Conservation (phyloP, 2,888 invertebrate genomes). For the Salpingus planirostris region DNA sequence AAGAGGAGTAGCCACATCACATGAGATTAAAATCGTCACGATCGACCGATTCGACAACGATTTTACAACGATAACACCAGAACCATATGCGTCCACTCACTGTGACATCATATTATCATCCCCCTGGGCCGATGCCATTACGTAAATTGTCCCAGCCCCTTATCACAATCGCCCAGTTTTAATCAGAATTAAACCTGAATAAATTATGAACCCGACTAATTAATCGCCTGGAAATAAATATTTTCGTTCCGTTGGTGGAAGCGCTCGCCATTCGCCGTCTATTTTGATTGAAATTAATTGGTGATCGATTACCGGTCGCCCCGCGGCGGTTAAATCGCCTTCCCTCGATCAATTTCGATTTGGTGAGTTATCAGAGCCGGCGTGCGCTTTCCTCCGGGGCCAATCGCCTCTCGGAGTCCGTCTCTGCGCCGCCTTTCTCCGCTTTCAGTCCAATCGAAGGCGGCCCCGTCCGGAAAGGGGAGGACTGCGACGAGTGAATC, state of each 20-base stretch:
- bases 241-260: too few relatives aligned
- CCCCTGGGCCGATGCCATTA: constrained; percentile 4
- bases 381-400: not conserved
- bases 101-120: too few relatives aligned
- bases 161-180: constrained; percentile 18
- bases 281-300: too few relatives aligned
- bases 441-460: constrained; percentile 2
- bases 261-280: too few relatives aligned
- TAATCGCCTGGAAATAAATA: too few relatives aligned
- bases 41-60: too few relatives aligned
- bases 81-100: too few relatives aligned
- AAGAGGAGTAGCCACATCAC: too few relatives aligned
- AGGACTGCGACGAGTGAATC: constrained; percentile 11
- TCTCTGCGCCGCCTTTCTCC: constrained; percentile 1
- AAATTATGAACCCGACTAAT: constrained; percentile 13
- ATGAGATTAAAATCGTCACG: too few relatives aligned
- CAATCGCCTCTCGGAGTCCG: constrained; percentile 3
- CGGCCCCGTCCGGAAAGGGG: constrained; percentile 3
- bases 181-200: constrained; percentile 25
- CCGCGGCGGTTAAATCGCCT: constrained; percentile 3
- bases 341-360: constrained; percentile 23
- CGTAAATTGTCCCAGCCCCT: constrained; percentile 7
- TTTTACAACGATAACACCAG: too few relatives aligned
- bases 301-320: too few relatives aligned
- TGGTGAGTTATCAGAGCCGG: constrained; percentile 23